A percentile compares a stretch with the other conserved stretches of the same genome.
Evolutionary conservation across 2,888 invertebrate species (phyloP).

Genomic region (Mystacides longicornis): DNA sequence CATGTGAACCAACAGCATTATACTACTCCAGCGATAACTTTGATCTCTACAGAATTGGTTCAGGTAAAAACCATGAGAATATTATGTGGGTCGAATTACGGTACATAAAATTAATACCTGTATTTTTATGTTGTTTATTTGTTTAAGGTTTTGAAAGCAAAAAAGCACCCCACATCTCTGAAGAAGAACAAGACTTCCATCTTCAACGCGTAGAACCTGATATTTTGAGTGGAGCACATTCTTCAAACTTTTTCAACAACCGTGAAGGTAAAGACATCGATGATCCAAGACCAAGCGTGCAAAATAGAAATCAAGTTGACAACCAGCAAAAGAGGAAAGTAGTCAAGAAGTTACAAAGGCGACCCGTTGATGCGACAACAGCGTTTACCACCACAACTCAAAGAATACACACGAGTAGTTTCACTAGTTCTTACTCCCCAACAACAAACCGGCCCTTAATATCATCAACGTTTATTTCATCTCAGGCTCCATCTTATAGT

Average conservation of each 20-base stretch:
- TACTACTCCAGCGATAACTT: slow-evolving; percentile 79
- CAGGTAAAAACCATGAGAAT: slow-evolving; percentile 40
- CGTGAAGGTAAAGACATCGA: slow-evolving; percentile 52
- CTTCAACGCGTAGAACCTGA: slow-evolving; percentile 68
- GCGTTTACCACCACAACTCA: slow-evolving; percentile 24
- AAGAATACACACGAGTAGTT: slow-evolving; percentile 34
- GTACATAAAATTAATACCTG: not conserved
- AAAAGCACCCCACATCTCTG: slow-evolving; percentile 50
- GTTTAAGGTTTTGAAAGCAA: slow-evolving; percentile 56
- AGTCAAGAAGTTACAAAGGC: slow-evolving; percentile 35
- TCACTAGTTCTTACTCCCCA: slow-evolving; percentile 38
- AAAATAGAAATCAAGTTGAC: slow-evolving; percentile 34
- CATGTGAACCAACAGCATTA: slow-evolving; percentile 73
- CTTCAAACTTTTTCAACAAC: slow-evolving; percentile 68
- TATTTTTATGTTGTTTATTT: not conserved
- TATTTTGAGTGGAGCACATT: slow-evolving; percentile 62
- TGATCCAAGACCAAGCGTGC: slow-evolving; percentile 39
- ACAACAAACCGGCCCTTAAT: slow-evolving; percentile 30
- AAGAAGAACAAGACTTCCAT: slow-evolving; percentile 65
- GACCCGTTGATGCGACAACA: slow-evolving; percentile 31
- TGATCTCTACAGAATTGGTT: slow-evolving; percentile 75
- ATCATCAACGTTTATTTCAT: slow-evolving; percentile 22
- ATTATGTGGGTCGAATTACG: not conserved
- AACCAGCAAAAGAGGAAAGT: slow-evolving; percentile 37
- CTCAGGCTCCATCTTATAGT: not conserved